These are phyloP conservation scores for Bruchidius siliquastri DNA, from an alignment of 2,888 invertebrate species.

Conservation along the genomic window DNA sequence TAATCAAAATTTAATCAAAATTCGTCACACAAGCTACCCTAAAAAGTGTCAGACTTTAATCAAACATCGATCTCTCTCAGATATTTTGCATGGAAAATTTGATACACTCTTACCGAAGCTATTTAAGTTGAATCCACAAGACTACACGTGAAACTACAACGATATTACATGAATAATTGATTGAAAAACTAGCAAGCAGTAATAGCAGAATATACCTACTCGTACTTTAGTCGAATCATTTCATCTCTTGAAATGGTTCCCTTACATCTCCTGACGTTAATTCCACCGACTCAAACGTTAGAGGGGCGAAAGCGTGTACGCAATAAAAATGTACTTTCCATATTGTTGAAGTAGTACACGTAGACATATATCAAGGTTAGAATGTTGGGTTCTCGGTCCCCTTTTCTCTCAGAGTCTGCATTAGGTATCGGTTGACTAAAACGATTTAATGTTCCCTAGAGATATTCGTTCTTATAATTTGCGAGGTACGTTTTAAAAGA, in stretches of 20 bases:
- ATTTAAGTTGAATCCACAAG: no score
- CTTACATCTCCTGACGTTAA: background rate
- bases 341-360: background rate
- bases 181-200: background rate
- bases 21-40: no score
- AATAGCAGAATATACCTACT: background rate
- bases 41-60: no score
- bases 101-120: no score
- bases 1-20: no score
- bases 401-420: constrained; percentile 16
- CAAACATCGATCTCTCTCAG: no score
- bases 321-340: background rate
- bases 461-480: constrained; percentile 36
- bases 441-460: constrained; percentile 38
- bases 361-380: constrained; percentile 10
- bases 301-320: background rate
- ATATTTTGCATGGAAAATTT: no score
- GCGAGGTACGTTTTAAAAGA: constrained; percentile 40
- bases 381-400: constrained; percentile 11
- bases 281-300: background rate
- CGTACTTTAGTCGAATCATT: background rate
- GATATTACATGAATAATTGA: no score
- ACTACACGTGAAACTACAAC: background rate
- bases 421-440: constrained; percentile 24
- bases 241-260: background rate